Conservation (phyloP, 2,797 vertebrate species). For the Sebastes aleutianus region DNA sequence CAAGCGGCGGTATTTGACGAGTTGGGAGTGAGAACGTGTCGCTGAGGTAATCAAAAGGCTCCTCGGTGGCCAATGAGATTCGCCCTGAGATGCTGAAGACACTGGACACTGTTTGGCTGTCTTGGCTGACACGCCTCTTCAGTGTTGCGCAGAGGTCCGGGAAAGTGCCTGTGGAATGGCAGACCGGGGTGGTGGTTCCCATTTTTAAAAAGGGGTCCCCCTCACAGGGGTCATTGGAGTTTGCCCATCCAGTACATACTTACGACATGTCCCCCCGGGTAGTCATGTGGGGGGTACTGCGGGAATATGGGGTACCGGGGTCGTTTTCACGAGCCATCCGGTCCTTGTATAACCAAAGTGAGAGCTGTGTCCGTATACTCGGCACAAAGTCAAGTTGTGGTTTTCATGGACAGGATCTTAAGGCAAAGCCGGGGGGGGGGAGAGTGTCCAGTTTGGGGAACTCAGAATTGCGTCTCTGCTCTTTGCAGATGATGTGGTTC, state of each 20-base stretch:
- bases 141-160: no score
- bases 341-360: neutral
- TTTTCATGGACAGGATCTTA: no score
- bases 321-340: neutral
- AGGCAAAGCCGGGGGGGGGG: no score
- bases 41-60: neutral
- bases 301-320: no score
- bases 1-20: no score
- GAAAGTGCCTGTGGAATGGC: no score
- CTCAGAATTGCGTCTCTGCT: neutral
- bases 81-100: no score
- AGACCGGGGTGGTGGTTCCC: no score
- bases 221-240: neutral
- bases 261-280: rapidly evolving
- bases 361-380: neutral
- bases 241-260: no score
- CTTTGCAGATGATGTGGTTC: neutral
- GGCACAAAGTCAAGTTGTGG: neutral
- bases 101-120: no score
- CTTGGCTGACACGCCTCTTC: no score
- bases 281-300: no score
- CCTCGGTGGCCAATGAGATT: neutral
- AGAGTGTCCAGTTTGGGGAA: neutral
- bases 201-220: neutral
- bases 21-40: neutral